phyloP scores from a whole-genome alignment of 2,113 vertebrate species.

The Apodemus sylvaticus region DNA sequence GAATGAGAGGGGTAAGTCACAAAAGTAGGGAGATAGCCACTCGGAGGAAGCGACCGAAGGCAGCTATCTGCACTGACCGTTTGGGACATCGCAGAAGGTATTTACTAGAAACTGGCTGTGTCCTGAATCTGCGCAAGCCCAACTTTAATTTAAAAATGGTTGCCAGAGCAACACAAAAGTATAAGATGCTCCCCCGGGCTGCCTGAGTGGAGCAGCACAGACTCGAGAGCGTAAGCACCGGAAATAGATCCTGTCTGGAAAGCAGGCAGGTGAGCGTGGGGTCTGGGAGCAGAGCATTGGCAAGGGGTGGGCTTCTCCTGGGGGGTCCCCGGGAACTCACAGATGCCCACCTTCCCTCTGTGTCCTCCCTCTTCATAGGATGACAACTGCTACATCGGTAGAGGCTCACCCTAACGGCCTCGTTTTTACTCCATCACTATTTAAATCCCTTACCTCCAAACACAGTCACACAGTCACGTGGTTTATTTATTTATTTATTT shows the following conservation, averaged over 20 bases:
- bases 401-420: not conserved
- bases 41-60: not conserved
- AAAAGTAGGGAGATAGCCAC: not conserved
- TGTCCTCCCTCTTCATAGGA: not conserved
- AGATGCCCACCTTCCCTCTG: not conserved
- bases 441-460: not conserved
- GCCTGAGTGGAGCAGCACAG: not conserved
- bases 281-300: not conserved
- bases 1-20: not conserved
- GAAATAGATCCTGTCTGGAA: not conserved
- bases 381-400: not conserved
- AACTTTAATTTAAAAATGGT: not conserved
- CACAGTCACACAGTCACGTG: too few relatives aligned
- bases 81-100: not conserved
- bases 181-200: not conserved
- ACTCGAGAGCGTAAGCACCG: not conserved
- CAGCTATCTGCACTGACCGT: not conserved
- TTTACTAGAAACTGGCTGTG: not conserved
- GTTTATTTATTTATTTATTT: too few relatives aligned
- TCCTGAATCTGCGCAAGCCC: not conserved
- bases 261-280: not conserved
- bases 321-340: not conserved
- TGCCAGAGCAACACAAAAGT: constrained; percentile 26
- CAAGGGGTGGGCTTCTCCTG: not conserved
- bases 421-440: not conserved